Percentiles rank a stretch among this genome's conserved stretches.
Evolutionary conservation across 2,888 invertebrate genomes (phyloP).

Genomic region (Morpho achilles): DNA sequence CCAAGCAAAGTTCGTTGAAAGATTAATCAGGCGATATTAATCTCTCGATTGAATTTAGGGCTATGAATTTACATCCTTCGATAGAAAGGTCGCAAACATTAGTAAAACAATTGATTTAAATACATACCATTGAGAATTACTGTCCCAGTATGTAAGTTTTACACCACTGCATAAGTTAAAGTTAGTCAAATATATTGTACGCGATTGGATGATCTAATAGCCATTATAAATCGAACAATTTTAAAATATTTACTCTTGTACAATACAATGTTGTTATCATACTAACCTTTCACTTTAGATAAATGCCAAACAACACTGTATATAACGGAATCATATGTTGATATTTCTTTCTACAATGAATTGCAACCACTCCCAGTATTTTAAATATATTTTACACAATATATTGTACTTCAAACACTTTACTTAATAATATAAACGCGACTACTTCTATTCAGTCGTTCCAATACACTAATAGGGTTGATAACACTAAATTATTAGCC

Average conservation of each 20-base stretch:
- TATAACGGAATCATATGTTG: not conserved
- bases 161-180: too few relatives aligned
- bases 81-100: constrained; percentile 8
- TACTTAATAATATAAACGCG: not conserved
- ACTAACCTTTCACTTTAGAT: constrained; percentile 36
- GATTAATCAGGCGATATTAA: constrained; percentile 21
- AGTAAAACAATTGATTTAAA: constrained; percentile 12
- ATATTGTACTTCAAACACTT: not conserved
- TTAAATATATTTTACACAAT: not conserved
- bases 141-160: too few relatives aligned
- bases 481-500: not conserved
- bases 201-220: too few relatives aligned
- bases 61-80: constrained; percentile 13
- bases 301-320: constrained; percentile 10
- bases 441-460: not conserved
- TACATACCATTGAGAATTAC: constrained; percentile 4
- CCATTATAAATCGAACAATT: not conserved
- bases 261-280: constrained; percentile 28
- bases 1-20: constrained; percentile 15
- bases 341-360: not conserved
- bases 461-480: not conserved
- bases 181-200: too few relatives aligned
- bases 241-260: constrained; percentile 2
- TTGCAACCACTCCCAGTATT: not conserved
- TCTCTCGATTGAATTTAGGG: constrained; percentile 14